A percentile compares a stretch with the other conserved stretches of the same genome.
Conservation (phyloP, 2,113 vertebrate genomes). For the Herpailurus yagouaroundi region DNA sequence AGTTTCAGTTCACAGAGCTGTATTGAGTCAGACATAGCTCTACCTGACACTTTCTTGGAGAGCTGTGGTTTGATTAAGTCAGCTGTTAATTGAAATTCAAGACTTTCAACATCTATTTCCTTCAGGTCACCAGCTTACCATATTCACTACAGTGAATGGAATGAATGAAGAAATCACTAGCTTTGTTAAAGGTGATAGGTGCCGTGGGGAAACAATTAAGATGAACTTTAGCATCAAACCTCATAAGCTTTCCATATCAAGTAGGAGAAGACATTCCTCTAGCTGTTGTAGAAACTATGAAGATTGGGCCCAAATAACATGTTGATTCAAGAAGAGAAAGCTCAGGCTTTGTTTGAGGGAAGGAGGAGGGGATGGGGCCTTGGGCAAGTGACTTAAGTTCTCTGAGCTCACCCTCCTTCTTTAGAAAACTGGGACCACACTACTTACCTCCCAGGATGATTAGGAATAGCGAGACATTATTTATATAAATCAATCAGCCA, state of each 20-base stretch:
- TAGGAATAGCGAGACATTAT: neutral
- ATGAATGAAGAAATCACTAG: neutral
- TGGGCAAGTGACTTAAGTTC: neutral
- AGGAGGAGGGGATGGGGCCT: neutral
- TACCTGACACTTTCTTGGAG: neutral
- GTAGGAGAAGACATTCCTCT: neutral
- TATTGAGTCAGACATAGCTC: neutral
- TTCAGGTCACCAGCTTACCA: neutral
- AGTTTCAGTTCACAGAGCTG: neutral
- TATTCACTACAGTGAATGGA: neutral
- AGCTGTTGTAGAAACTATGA: neutral
- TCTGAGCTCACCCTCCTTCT: neutral
- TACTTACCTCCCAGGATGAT: neutral
- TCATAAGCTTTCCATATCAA: neutral
- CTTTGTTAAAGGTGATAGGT: neutral
- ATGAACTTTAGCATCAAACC: neutral
- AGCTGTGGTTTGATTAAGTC: neutral
- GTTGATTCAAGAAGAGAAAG: neutral
- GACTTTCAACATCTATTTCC: neutral
- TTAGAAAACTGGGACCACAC: neutral
- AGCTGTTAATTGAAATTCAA: neutral
- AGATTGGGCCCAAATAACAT: neutral
- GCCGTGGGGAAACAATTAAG: neutral
- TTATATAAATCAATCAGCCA: neutral
- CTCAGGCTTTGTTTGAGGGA: neutral